These are phyloP conservation scores for Tethya wilhelma DNA, from an alignment of 37 sponge, comb jelly and placozoan genomes.

Conservation along the genomic window DNA sequence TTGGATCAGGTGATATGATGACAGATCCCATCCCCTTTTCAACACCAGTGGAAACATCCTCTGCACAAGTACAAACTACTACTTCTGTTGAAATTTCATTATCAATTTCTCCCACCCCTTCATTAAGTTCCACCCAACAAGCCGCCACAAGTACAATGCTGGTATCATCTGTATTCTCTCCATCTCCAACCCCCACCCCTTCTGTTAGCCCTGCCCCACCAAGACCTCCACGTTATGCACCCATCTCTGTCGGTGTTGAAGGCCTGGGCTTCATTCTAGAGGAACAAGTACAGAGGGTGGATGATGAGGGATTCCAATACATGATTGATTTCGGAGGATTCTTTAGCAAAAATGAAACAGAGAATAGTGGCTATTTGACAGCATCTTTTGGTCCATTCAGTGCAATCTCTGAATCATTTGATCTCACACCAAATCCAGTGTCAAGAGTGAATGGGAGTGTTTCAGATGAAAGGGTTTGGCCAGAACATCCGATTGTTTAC, in stretches of 20 bases:
- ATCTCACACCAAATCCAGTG: background rate
- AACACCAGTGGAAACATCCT: too few species aligned
- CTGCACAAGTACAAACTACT: too few species aligned
- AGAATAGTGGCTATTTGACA: background rate
- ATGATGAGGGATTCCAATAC: background rate
- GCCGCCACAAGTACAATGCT: background rate
- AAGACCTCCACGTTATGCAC: background rate
- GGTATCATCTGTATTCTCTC: background rate
- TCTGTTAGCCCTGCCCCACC: background rate
- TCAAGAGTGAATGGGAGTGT: background rate
- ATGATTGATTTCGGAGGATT: conserved; percentile 2
- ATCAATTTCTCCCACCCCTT: background rate
- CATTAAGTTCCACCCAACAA: background rate
- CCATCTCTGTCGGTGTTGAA: conserved; percentile 5
- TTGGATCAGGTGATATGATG: too few species aligned
- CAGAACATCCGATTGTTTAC: background rate
- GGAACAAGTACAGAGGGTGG: background rate
- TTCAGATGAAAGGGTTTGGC: background rate
- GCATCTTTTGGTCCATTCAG: conserved; percentile 2
- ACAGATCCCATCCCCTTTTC: too few species aligned
- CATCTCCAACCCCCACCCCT: conserved; percentile 15
- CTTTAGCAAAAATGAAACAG: background rate
- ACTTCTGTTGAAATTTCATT: background rate
- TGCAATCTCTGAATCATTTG: background rate
- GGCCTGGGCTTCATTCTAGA: conserved; percentile 7